Base-by-base conservation (phyloP, 2,888 invertebrate genomes). In the Anarsia innoxiella region DNA sequence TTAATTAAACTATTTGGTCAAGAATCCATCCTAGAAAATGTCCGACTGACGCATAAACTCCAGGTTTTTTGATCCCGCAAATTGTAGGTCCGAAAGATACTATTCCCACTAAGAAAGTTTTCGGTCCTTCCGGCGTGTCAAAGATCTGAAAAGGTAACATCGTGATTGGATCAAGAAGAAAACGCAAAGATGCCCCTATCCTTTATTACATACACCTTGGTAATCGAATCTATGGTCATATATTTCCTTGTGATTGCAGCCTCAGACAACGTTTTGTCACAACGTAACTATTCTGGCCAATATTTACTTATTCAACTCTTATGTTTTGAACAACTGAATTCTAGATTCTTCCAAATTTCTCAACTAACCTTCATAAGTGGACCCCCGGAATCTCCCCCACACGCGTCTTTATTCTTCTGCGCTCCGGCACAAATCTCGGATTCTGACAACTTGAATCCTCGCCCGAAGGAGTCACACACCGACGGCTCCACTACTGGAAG, bases 381-480 rank as follows among this genome's bases (percentile, higher is more conserved):
- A 3, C 90, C 89, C 3, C 90, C 90, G 1, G 88, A 88, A 51
- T 90, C 89, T 1, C 90, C 89, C 1, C 75, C 80, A 43, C 90
- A 90, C 0, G 89, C 86, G 49, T 90, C 90, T 39, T 84, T 75
- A 36, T 88, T 88, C 0, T 63, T 49, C 31, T 76, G 69, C 14
- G 88, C 88, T 6, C 89, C 90, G 0, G 87, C 88, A 53, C 88
- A 88, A 48, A 88, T 66, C 48, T 87, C 85, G 1, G 70, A 65
- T 0, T 56, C 38, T 1, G 50, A 38, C 23, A 78, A 38, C 32
- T 58, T 66, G 43, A 77, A 78, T 1, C 56, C 52, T 30, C 59
- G 58, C 8, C 70, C 70, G 31, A 78, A 72, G 11, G 60, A 48
- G 16, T 69, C 53, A 42, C 83, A 84, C 4, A 45, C 37, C 2